phyloP scores from a whole-genome alignment of 2,888 invertebrate genomes.

The Pollenia angustigena region DNA sequence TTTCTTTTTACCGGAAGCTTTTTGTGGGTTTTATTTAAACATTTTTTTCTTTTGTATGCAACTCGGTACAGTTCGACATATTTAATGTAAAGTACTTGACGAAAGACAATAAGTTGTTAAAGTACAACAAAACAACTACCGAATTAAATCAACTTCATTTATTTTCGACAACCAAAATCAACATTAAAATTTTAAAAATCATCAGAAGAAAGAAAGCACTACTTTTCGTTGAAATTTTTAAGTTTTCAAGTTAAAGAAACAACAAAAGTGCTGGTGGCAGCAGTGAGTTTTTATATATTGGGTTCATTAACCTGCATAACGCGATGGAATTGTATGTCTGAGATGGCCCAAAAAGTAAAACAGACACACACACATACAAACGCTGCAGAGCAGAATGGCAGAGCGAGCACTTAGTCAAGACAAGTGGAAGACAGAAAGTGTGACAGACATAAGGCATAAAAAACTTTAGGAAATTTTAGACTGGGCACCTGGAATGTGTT shows the following conservation, averaged over 20 bases:
- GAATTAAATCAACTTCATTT: conserved; percentile 40
- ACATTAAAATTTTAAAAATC: conserved; percentile 44
- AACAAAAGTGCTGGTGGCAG: conserved; percentile 63
- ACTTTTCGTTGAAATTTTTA: conserved; percentile 14
- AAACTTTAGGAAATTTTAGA: neutral
- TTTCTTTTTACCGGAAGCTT: conserved; percentile 40
- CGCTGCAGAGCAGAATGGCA: neutral
- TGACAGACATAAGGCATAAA: neutral
- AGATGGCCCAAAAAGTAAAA: conserved; percentile 36
- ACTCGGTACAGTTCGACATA: conserved; percentile 17
- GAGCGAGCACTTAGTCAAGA: conserved; percentile 8
- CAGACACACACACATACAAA: neutral
- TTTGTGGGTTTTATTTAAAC: conserved; percentile 8
- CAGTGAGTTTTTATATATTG: conserved; percentile 22
- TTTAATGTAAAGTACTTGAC: conserved; percentile 30
- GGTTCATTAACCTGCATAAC: conserved; percentile 61
- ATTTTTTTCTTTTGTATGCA: conserved; percentile 20
- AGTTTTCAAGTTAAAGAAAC: conserved; percentile 15
- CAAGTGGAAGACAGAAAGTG: neutral
- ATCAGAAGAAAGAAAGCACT: conserved; percentile 45
- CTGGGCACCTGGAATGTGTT: conserved; percentile 15
- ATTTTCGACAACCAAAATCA: conserved; percentile 40
- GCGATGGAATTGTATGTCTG: conserved; percentile 14
- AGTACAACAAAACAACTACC: neutral
- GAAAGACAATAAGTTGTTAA: conserved; percentile 51